Conservation (phyloP, 2,797 vertebrate species). For the Zalophus californianus region DNA sequence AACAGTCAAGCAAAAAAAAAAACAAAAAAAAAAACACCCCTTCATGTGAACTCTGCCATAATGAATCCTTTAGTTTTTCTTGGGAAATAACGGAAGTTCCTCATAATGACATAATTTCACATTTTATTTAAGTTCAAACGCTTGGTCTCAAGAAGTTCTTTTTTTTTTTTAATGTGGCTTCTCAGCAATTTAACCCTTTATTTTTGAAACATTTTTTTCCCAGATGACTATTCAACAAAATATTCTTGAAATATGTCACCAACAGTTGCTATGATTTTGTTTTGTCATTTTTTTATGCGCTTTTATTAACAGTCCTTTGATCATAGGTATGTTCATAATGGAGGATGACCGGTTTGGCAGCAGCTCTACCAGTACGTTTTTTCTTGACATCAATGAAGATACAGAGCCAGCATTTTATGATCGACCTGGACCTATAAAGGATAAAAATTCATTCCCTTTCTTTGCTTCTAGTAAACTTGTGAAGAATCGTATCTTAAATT, state of each 20-base stretch:
- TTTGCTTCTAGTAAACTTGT: slow-evolving; percentile 96
- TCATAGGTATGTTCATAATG: slow-evolving; percentile 96
- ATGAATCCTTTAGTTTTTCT: neutral
- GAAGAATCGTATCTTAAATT: slow-evolving; percentile 96
- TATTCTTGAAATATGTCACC: neutral
- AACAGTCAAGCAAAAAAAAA: neutral
- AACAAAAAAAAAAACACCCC: no score
- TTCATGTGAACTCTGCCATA: neutral
- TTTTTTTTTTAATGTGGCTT: neutral
- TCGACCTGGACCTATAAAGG: slow-evolving; percentile 94
- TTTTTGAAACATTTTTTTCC: neutral
- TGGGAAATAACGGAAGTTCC: slow-evolving; percentile 25
- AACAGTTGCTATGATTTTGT: neutral
- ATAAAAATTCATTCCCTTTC: slow-evolving; percentile 96
- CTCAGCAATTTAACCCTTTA: neutral
- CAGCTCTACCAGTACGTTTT: slow-evolving; percentile 88
- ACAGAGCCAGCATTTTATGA: slow-evolving; percentile 91
- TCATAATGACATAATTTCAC: slow-evolving; percentile 12
- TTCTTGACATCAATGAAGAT: slow-evolving; percentile 94
- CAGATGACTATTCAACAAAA: neutral
- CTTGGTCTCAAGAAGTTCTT: slow-evolving; percentile 5
- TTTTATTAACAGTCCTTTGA: slow-evolving; percentile 51
- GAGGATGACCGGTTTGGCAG: slow-evolving; percentile 95
- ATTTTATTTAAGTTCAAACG: slow-evolving; percentile 11
- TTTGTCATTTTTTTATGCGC: neutral